A percentile compares a stretch with the other conserved stretches of the same genome.
These are phyloP conservation scores for Xanthorhoe designata DNA, from an alignment of 2,888 invertebrate species.

Conservation along the genomic window DNA sequence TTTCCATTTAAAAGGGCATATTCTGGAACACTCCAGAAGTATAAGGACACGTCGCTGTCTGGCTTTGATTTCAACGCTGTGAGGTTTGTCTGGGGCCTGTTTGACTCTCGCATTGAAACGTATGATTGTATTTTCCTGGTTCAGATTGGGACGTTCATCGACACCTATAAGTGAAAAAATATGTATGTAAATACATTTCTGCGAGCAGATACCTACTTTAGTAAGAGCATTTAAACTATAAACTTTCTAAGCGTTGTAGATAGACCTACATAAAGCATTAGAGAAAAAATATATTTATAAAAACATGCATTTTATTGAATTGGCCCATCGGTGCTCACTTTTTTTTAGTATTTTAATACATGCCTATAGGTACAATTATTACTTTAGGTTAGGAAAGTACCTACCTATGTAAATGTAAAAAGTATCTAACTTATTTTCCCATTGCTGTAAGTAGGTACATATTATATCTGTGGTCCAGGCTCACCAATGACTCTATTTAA, in stretches of 20 bases:
- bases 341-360: too few species aligned
- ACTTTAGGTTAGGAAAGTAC: too few species aligned
- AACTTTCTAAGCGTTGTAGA: background rate
- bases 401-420: too few species aligned
- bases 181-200: conserved; percentile 56
- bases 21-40: conserved; percentile 66
- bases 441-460: too few species aligned
- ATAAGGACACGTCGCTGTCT: conserved; percentile 61
- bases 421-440: too few species aligned
- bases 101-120: conserved; percentile 32
- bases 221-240: background rate
- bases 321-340: too few species aligned
- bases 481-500: too few species aligned
- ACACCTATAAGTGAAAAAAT: conserved; percentile 79
- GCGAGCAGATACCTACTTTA: background rate
- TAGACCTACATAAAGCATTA: too few species aligned
- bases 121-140: conserved; percentile 11
- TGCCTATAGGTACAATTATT: too few species aligned
- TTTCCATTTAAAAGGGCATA: conserved; percentile 78
- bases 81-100: conserved; percentile 21
- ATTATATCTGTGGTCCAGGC: too few species aligned
- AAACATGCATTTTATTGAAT: too few species aligned
- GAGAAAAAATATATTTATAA: too few species aligned
- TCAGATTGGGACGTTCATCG: conserved; percentile 45
- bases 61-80: conserved; percentile 58